Evolutionary conservation across 2,113 vertebrate genomes (phyloP).

Genomic region (Anhinga rufa): DNA sequence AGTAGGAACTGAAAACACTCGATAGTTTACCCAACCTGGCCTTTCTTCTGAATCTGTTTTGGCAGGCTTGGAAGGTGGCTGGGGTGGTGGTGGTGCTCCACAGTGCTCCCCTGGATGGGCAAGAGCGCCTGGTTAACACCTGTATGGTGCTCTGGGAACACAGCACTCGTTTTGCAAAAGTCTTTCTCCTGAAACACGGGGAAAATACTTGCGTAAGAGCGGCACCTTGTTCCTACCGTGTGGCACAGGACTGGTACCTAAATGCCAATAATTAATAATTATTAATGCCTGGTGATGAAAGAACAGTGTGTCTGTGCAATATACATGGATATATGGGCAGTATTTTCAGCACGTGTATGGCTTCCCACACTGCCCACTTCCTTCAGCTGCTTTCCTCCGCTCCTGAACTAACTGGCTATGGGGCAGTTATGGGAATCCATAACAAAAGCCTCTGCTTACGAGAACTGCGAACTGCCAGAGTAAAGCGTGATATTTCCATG

Average conservation of each 20-base stretch:
- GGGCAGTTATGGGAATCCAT: neutral
- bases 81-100: neutral
- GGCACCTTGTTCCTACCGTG: neutral
- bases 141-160: neutral
- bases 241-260: neutral
- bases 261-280: neutral
- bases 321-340: neutral
- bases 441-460: neutral
- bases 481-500: conserved; percentile 45
- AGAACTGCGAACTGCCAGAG: conserved; percentile 30
- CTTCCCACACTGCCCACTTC: rapidly evolving
- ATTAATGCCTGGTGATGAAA: neutral
- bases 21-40: neutral
- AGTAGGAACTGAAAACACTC: neutral
- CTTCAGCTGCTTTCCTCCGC: neutral
- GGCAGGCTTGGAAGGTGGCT: neutral
- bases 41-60: neutral
- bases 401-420: neutral
- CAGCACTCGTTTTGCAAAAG: neutral
- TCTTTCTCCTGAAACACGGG: neutral
- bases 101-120: neutral
- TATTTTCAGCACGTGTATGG: rapidly evolving
- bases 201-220: neutral
- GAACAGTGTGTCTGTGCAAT: neutral
- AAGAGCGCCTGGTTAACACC: rapidly evolving